phyloP scores from a whole-genome alignment of 2,113 vertebrate genomes.

The Petrocephalus zakoni region DNA sequence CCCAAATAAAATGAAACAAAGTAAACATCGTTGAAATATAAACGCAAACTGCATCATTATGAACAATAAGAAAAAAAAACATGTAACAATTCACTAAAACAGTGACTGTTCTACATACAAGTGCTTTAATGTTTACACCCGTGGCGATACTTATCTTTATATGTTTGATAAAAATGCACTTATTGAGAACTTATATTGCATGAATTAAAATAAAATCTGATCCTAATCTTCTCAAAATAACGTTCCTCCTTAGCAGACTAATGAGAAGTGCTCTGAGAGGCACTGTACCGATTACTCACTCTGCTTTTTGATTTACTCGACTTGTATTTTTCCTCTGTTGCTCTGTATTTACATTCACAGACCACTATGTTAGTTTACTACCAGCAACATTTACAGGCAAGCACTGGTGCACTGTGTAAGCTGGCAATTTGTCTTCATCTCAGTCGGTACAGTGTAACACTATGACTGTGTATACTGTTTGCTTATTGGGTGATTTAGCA shows the following conservation, averaged over 20 bases:
- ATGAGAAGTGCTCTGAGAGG: neutral
- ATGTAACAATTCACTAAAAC: neutral
- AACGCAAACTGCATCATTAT: neutral
- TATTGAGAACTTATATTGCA: neutral
- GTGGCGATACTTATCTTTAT: neutral
- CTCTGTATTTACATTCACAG: neutral
- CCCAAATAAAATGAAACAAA: neutral
- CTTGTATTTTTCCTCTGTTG: neutral
- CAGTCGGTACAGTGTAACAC: neutral
- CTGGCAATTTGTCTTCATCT: neutral
- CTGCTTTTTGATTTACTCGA: neutral
- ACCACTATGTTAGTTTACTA: neutral
- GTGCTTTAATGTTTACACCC: neutral
- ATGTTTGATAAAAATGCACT: neutral
- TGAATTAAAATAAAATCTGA: neutral
- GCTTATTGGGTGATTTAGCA: slow-evolving; percentile 1
- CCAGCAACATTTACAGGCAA: neutral
- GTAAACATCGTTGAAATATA: neutral
- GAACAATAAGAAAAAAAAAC: neutral
- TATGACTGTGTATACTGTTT: neutral
- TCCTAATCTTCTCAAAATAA: neutral
- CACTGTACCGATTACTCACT: neutral
- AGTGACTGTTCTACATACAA: neutral
- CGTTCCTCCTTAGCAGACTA: neutral
- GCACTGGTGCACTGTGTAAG: neutral